phyloP scores from a whole-genome alignment of 2,888 invertebrate genomes.

The Diabrotica balteata region DNA sequence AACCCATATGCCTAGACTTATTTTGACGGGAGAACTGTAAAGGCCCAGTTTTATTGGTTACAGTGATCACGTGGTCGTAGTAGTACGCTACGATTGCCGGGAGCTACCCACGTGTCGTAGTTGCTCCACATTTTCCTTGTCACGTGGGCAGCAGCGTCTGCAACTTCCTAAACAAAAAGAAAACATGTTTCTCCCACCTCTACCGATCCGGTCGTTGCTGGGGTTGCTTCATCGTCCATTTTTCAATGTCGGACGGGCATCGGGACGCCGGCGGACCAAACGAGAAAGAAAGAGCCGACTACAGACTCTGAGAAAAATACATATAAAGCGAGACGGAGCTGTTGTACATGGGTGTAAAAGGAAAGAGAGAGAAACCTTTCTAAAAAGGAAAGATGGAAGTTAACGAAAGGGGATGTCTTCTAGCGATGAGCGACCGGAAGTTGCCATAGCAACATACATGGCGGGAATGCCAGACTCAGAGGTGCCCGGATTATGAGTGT shows the following conservation, averaged over 20 bases:
- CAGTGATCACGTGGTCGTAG: neutral
- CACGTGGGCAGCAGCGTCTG: neutral
- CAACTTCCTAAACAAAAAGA: neutral
- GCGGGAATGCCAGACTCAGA: constrained; percentile 50
- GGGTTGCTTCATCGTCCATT: constrained; percentile 9
- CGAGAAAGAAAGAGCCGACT: neutral
- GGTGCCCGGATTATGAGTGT: constrained; percentile 43
- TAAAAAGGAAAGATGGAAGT: constrained; percentile 23
- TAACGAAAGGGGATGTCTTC: constrained; percentile 33
- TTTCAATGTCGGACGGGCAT: constrained; percentile 19
- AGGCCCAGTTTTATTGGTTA: neutral
- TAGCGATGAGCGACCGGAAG: constrained; percentile 37
- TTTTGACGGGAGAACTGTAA: neutral
- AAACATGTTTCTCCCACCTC: constrained; percentile 3
- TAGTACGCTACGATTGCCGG: neutral
- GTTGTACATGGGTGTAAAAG: neutral
- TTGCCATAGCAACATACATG: constrained; percentile 51
- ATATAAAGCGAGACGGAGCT: neutral
- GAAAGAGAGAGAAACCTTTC: constrained; percentile 1
- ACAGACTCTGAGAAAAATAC: neutral
- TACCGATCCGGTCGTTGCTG: constrained; percentile 6
- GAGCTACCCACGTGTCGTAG: neutral
- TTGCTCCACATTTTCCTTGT: neutral
- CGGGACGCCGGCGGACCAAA: constrained; percentile 5
- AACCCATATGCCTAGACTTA: neutral